Evolutionary conservation across 2,888 invertebrate species (phyloP).

Genomic region (Thera obeliscata): DNA sequence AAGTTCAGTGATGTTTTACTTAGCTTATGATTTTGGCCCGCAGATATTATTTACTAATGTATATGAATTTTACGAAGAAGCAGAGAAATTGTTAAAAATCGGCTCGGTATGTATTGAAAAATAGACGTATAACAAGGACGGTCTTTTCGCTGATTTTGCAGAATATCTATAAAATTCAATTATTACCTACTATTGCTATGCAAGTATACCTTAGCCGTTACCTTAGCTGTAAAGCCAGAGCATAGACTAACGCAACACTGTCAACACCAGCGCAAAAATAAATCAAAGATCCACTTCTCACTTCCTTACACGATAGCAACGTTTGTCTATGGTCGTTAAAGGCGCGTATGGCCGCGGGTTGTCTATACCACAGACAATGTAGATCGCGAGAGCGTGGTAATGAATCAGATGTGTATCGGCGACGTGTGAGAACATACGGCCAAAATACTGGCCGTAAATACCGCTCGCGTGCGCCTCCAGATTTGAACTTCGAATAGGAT

Average conservation of each 20-base stretch:
- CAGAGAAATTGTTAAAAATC: too few species aligned
- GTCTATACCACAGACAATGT: constrained; percentile 61
- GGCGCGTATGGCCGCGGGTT: constrained; percentile 49
- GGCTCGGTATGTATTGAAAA: too few species aligned
- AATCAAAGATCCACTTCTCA: constrained; percentile 40
- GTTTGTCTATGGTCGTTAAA: constrained; percentile 49
- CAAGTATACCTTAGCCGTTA: background rate
- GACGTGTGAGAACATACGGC: constrained; percentile 84
- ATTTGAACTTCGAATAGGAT: constrained; percentile 42
- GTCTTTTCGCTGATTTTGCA: background rate
- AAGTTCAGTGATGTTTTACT: background rate
- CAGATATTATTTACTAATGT: background rate
- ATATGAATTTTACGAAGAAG: too few species aligned
- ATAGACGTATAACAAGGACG: too few species aligned
- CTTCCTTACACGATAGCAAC: constrained; percentile 42
- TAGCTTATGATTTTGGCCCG: background rate
- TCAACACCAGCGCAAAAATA: constrained; percentile 34
- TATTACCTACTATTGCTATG: background rate
- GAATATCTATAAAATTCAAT: background rate
- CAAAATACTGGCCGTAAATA: constrained; percentile 82
- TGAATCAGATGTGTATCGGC: constrained; percentile 83
- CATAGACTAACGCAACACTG: constrained; percentile 6
- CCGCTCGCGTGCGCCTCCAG: constrained; percentile 72
- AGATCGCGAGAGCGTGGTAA: constrained; percentile 72
- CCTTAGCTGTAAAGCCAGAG: background rate